These are phyloP conservation scores for Pseudorhombus dupliciocellatus DNA, from an alignment of 2,113 vertebrate genomes.

Conservation along the genomic window DNA sequence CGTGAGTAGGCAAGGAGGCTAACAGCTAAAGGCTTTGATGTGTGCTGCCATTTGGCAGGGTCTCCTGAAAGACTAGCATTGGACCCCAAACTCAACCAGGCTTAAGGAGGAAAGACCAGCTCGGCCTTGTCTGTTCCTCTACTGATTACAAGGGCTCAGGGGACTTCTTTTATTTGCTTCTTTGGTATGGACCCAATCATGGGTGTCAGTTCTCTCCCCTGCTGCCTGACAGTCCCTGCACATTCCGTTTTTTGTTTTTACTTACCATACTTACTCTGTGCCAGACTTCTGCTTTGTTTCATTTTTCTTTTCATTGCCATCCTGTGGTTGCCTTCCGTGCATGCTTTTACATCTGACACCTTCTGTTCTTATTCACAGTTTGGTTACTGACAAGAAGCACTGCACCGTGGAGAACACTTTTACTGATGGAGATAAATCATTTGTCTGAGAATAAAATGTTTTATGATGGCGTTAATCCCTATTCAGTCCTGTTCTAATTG, in stretches of 20 bases:
- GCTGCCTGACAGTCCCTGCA: constrained; percentile 55
- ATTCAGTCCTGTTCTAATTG: constrained; percentile 4
- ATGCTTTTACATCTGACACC: constrained; percentile 31
- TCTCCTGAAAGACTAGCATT: constrained; percentile 65
- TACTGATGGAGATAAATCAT: constrained; percentile 14
- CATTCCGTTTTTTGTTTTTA: constrained; percentile 53
- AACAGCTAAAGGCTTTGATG: constrained; percentile 80
- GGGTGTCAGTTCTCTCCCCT: constrained; percentile 67
- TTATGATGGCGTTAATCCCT: constrained; percentile 26
- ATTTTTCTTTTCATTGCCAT: constrained; percentile 46
- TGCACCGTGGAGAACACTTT: neutral
- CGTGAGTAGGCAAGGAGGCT: constrained; percentile 76
- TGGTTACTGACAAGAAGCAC: constrained; percentile 23
- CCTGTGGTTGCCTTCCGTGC: constrained; percentile 18
- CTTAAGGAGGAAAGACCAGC: constrained; percentile 73
- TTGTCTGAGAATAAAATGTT: constrained; percentile 12
- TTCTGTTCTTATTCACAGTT: constrained; percentile 27
- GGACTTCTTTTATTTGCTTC: constrained; percentile 76
- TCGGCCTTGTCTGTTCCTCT: constrained; percentile 76
- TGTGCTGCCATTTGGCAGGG: constrained; percentile 76
- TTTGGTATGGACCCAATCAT: constrained; percentile 73
- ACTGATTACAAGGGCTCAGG: constrained; percentile 80
- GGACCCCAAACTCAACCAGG: constrained; percentile 74
- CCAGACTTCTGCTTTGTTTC: constrained; percentile 50
- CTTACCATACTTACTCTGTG: constrained; percentile 32